Evolutionary conservation across 2,797 vertebrate species (phyloP), one percentile per base, ranked within the genome.

Genomic region (Scolopax bukidnonensis): DNA sequence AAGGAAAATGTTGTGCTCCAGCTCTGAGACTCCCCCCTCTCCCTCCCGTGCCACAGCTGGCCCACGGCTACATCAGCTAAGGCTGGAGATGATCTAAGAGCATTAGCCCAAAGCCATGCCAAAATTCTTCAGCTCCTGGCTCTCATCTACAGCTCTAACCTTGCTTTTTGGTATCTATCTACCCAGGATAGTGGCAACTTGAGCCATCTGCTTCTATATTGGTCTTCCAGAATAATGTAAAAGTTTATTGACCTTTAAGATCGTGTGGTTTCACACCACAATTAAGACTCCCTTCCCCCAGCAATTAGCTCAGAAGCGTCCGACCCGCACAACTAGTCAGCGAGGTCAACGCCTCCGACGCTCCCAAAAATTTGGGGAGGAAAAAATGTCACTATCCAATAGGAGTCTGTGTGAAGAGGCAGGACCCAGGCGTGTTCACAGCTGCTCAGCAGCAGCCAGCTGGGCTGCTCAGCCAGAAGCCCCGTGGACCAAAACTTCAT

Each of bases 211-310:
- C 80, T 87, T 76, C 74, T 59, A 41, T n/a, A 60, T 45, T 40
- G 71, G 41, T 83, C 89, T 80, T 82, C 81, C 8, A 1, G n/a
- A 84, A 61, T 28, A 75, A 96, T 7, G 36, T 83, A n/a, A 7
- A 78, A 89, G 81, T 53, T 76, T 73, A 74, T 41, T 88, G 84
- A 94, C 68, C 53, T 96, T 93, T 89, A 78, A 88, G 88, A 79
- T 57, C 40, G 38, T 81, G 78, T 40, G 74, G 91, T 92, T 95
- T 95, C 80, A 88, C 82, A 82, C 68, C 40, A 60, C 41, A 54
- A 64, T 67, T 41, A 77, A 70, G 81, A 6, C 73, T 80, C 87
- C 80, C 61, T 82, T 54, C 30, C 69, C 74, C 64, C 74, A 63
- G 76, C 64, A 80, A 82, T 84, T 18, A 48, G 36, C 51, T 75